Base-by-base conservation (phyloP, 2,797 vertebrate genomes). In the Gallinago nigripennis region DNA sequence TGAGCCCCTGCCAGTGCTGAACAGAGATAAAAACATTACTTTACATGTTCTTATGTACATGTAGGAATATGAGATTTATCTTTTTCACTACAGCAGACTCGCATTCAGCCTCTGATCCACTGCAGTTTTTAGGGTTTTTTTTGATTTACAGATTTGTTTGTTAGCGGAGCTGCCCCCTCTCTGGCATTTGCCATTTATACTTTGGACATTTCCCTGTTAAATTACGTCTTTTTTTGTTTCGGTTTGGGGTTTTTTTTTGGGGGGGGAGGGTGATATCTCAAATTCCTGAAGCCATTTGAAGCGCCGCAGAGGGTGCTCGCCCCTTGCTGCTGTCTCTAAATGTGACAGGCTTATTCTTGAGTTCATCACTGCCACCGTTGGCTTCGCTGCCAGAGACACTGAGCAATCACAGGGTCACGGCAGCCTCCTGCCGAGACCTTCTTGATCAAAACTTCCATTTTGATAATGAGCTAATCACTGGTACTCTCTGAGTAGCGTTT, bases 401-500 rank as follows among this genome's bases (percentile, higher is more conserved):
- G 60, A 92, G 78, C 75, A 80, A 80, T 60, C 90, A 50, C 75
- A 61, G 77, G 61, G 75, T n/a, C 51, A 51, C 20, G 23, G 85
- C 70, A 82, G 28, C 66, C 81, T 94, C 83, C 88, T 5, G 16
- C 56, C 0, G 41, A 80, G 93, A 41, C 73, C 73, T 82, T 71
- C 92, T 71, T 46, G 72, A 78, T 71, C 89, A 46, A 69, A 95
- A 85, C 65, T 90, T 83, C 83, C 70, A 86, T 86, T 93, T 50
- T 86, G 92, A 80, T 89, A 90, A 88, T 65, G 83, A 93, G 56
- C 75, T 92, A 86, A 94, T 93, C 24, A 3, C 31, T 2, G 2
- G 27, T 51, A 20, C 60, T 70, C 56, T 73, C 81, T 11, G n/a
- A 70, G 71, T 41, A 90, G 56, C 8, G 2, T 46, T 95, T 88